These are phyloP conservation scores for Clarias platycephalus DNA, from an alignment of 2,797 vertebrate genomes.

Conservation along the genomic window DNA sequence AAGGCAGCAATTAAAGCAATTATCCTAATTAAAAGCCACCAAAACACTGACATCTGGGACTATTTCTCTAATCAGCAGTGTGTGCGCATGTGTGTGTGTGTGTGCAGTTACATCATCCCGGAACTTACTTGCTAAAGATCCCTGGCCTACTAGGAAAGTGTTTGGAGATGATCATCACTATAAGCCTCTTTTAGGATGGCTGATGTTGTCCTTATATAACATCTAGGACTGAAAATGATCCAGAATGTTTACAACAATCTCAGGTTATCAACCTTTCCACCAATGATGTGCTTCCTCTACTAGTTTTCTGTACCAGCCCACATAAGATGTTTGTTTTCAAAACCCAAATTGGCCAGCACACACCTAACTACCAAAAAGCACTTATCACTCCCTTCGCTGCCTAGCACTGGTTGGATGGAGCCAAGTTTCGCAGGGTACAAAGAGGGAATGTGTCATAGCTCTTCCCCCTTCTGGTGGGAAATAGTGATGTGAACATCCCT, in stretches of 20 bases:
- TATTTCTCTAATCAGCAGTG: conserved; percentile 18
- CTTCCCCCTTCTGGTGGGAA: background rate
- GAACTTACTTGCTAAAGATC: background rate
- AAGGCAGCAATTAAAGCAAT: conserved; percentile 47
- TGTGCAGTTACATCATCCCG: background rate
- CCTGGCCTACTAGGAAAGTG: background rate
- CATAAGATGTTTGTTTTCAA: background rate
- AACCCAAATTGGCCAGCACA: background rate
- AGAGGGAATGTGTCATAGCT: background rate
- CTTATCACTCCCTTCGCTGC: background rate
- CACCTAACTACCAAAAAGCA: background rate
- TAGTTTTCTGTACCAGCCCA: background rate
- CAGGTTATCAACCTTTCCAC: background rate
- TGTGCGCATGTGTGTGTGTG: background rate
- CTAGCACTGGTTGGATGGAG: background rate
- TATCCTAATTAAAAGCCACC: conserved; percentile 33
- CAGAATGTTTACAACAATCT: background rate
- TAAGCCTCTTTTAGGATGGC: background rate
- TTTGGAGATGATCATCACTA: background rate
- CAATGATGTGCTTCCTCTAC: background rate
- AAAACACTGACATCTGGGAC: conserved; percentile 48
- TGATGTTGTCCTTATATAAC: background rate
- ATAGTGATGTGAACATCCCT: background rate
- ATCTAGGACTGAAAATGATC: background rate
- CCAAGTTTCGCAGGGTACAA: background rate